Evolutionary conservation across 2,113 vertebrate genomes (phyloP), one percentile per base, ranked within the genome.

Genomic region (Gadus macrocephalus): DNA sequence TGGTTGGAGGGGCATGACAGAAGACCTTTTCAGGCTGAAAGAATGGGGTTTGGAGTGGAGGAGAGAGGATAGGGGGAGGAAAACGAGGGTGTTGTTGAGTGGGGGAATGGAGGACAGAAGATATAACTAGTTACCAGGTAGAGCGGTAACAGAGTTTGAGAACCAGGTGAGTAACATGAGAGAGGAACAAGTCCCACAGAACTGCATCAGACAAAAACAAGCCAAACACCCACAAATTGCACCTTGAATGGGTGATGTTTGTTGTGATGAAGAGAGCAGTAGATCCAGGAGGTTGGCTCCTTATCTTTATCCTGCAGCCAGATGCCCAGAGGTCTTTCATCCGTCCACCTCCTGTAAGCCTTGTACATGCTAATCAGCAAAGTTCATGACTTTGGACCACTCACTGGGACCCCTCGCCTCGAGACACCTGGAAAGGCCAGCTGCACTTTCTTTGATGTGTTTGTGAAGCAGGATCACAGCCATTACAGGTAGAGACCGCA

Each of bases 241-340:
- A 61, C n/a, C 62, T 58, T 19, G 65, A 67, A 70, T 14, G 68
- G 68, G 76, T 67, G 8, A 49, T 49, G 2, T 49, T 49, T 49
- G 42, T 49, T 12, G 62, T 66, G 42, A 1, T 53, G 53, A 62
- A 38, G 31, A 62, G 38, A 5, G 61, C 19, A 19, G 3, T 62
- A 31, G 60, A 62, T 73, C 59, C 64, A 53, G 5, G 64, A 15
- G 17, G 55, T 67, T 35, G 58, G 74, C 69, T 28, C 76, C 85
- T 85, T 89, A 88, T 89, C 85, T 78, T 78, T 5, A 69, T 67
- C 68, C 62, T 62, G 68, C 89, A 90, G 86, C 77, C 59, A 53
- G 77, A 71, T 73, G 38, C 76, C 85, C 85, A 64, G 67, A 22
- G 53, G 81, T 71, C 76, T 59, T 85, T 73, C 72, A 79, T 83